Conservation (phyloP, 2,113 vertebrate genomes). For the Apaloderma vittatum region DNA sequence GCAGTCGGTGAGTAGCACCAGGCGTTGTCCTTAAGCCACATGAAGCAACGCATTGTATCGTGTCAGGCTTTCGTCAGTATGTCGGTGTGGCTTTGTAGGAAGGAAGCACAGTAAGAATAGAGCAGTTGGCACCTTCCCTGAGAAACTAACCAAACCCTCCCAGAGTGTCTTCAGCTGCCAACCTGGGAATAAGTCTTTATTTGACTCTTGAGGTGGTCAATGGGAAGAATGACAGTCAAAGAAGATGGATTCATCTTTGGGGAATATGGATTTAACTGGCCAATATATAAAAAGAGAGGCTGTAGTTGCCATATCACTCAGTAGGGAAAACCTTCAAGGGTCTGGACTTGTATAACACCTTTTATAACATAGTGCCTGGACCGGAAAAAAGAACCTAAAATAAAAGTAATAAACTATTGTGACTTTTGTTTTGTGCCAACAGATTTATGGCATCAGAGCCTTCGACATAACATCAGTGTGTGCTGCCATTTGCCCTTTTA, state of each 20-base stretch:
- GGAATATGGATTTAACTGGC: neutral
- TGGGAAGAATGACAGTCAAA: neutral
- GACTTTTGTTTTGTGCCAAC: constrained; percentile 29
- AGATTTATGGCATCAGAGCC: constrained; percentile 41
- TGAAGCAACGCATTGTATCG: neutral
- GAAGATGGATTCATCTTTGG: neutral
- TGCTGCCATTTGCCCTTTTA: constrained; percentile 50
- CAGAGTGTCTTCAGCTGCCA: neutral
- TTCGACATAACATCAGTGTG: neutral
- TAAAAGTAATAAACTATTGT: neutral
- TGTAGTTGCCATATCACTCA: neutral
- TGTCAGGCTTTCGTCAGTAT: neutral
- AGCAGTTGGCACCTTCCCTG: neutral
- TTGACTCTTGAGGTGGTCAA: neutral
- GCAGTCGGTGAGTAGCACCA: neutral
- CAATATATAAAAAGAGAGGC: neutral
- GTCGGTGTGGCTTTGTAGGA: neutral
- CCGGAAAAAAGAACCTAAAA: constrained; percentile 29
- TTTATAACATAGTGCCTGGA: constrained; percentile 21
- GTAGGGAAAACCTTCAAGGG: neutral
- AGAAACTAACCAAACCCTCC: neutral
- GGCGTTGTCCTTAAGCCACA: neutral
- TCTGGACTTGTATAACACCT: constrained; percentile 5
- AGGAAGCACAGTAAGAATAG: constrained; percentile 29
- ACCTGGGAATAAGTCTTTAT: neutral